phyloP scores from a whole-genome alignment of 2,113 vertebrate species.

The Aspiorhynchus laticeps region DNA sequence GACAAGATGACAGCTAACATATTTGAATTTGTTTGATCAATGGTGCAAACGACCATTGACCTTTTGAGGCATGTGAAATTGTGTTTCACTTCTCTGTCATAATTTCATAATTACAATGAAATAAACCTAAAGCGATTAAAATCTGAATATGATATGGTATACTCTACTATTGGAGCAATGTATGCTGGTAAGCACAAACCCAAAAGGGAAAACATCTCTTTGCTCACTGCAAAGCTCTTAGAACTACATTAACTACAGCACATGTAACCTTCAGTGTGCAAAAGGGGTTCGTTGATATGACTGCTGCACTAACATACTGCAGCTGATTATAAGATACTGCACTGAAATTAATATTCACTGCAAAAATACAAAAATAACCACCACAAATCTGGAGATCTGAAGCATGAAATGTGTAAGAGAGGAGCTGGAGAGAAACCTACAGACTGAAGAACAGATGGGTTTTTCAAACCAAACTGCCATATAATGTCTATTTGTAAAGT shows the following conservation, averaged over 20 bases:
- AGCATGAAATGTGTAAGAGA: background rate
- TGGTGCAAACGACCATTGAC: background rate
- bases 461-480: background rate
- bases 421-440: background rate
- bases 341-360: conserved; percentile 70
- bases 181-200: conserved; percentile 2
- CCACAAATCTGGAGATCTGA: conserved; percentile 68
- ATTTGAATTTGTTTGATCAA: background rate
- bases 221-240: conserved; percentile 15
- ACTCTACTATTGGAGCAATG: conserved; percentile 17
- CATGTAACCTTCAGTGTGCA: background rate
- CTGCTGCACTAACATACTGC: conserved; percentile 60
- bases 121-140: background rate
- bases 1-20: conserved; percentile 25
- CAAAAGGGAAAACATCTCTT: background rate
- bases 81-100: background rate
- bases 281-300: conserved; percentile 14
- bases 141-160: conserved; percentile 1
- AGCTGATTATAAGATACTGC: conserved; percentile 58
- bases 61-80: background rate
- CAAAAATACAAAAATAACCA: conserved; percentile 87
- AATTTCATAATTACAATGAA: background rate
- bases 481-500: background rate
- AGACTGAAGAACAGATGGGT: background rate
- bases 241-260: conserved; percentile 29